Percentiles rank a stretch among this genome's conserved stretches.
These are phyloP conservation scores for Parthenolecanium corni DNA, from an alignment of 2,888 invertebrate genomes.

Conservation along the genomic window DNA sequence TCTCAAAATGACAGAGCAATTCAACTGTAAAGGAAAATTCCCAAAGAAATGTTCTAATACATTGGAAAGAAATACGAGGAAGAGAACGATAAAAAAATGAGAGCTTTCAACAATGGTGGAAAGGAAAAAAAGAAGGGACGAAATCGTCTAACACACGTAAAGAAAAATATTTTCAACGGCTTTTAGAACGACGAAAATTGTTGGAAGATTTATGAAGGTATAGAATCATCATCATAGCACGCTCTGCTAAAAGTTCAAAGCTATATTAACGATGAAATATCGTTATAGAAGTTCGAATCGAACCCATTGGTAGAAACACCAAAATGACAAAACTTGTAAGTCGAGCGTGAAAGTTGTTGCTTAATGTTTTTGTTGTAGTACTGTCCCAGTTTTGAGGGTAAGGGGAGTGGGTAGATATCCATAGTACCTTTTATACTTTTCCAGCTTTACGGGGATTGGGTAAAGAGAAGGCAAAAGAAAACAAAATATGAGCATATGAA, in stretches of 20 bases:
- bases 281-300: background rate
- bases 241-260: conserved; percentile 1
- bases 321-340: conserved; percentile 3
- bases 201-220: conserved; percentile 1
- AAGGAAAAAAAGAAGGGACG: background rate
- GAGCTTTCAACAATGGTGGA: background rate
- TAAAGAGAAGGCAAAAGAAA: no score
- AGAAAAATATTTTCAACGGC: background rate
- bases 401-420: no score
- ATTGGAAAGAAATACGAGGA: background rate
- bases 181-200: background rate
- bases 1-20: no score
- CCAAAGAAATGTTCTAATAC: background rate
- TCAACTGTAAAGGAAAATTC: no score
- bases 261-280: conserved; percentile 9
- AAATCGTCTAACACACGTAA: background rate
- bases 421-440: no score
- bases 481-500: no score
- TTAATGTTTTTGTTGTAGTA: conserved; percentile 1
- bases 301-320: background rate
- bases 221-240: conserved; percentile 2
- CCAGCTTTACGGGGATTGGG: no score
- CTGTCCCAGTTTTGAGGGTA: background rate
- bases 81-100: background rate
- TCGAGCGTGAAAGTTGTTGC: conserved; percentile 12